Base-by-base conservation (phyloP, 2,113 vertebrate genomes). In the Daphoenositta chrysoptera region DNA sequence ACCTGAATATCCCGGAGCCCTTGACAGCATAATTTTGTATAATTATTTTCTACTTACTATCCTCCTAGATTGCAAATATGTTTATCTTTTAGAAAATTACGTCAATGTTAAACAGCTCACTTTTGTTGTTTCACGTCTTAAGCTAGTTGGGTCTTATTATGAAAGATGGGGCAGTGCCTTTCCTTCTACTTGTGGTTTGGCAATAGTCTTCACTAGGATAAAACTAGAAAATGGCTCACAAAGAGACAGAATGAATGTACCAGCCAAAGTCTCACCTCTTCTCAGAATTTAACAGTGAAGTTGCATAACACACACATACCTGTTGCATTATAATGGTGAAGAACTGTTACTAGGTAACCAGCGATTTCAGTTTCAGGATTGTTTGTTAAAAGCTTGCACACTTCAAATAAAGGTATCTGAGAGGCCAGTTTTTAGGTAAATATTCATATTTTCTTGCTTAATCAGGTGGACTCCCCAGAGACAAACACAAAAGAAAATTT, bases 251-350 rank as follows among this genome's bases (percentile, higher is more conserved):
- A 95, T 77, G 72, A 80, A 72, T n/a, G 58, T 54, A 79, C 30
- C 28, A 95, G 95, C 65, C 79, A 87, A 96, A 94, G 86, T 83
- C 88, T 97, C 94, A 94, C 94, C 96, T 95, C 88, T 90, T 78
- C 91, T 90, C 80, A 94, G 95, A 97, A 96, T 71, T 82, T 63
- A 93, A 83, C 63, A 94, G 76, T 45, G 86, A 95, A 48, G 93
- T 91, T 96, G 84, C 56, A 16, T 57, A 96, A 94, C 2, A 7
- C 83, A 68, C 35, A 54, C 39, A 87, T 82, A 88, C 90, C 87
- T 92, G 91, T 84, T 94, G 81, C 91, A 93, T 91, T 95, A 86
- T 57, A 94, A 48, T 76, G 39, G 47, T 65, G 47, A 66, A 82
- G 51, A 95, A 94, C 42, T 81, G 90, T 96, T 93, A 84, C 90